Conservation (phyloP, 2,888 invertebrate genomes). For the Galeopsomyia nigrocyanea region DNA sequence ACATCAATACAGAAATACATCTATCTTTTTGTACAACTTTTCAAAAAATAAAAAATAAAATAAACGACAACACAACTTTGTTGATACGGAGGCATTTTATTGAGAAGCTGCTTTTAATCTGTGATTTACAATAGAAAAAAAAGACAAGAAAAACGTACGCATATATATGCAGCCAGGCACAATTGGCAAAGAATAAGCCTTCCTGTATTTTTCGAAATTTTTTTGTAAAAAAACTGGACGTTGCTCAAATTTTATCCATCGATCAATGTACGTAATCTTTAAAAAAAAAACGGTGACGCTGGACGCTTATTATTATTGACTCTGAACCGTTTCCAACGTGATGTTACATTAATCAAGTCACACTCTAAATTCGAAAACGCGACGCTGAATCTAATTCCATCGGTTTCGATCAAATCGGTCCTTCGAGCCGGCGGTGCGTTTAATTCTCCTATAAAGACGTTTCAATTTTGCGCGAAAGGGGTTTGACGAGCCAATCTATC, state of each 20-base stretch:
- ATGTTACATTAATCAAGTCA: no score
- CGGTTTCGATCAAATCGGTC: no score
- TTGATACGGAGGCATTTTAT: slow-evolving; percentile 68
- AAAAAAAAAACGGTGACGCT: background rate
- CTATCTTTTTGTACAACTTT: slow-evolving; percentile 2
- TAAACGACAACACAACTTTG: slow-evolving; percentile 19
- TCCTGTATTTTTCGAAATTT: background rate
- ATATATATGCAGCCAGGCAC: slow-evolving; percentile 25
- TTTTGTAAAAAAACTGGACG: background rate
- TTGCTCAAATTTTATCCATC: slow-evolving; percentile 39
- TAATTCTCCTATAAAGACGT: no score
- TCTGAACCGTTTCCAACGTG: slow-evolving; percentile 14
- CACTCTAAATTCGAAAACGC: no score
- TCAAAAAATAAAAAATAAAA: slow-evolving; percentile 20
- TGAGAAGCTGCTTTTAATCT: slow-evolving; percentile 62
- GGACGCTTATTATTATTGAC: slow-evolving; percentile 20
- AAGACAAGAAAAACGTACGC: slow-evolving; percentile 21
- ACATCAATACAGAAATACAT: slow-evolving; percentile 47
- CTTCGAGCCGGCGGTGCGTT: no score
- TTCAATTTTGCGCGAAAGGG: no score
- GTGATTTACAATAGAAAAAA: slow-evolving; percentile 53
- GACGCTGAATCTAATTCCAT: no score
- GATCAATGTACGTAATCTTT: slow-evolving; percentile 20
- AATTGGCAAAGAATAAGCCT: background rate
- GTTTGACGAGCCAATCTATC: no score